Conservation (phyloP, 1,140 invertebrate species). For the Bombus polaris region DNA sequence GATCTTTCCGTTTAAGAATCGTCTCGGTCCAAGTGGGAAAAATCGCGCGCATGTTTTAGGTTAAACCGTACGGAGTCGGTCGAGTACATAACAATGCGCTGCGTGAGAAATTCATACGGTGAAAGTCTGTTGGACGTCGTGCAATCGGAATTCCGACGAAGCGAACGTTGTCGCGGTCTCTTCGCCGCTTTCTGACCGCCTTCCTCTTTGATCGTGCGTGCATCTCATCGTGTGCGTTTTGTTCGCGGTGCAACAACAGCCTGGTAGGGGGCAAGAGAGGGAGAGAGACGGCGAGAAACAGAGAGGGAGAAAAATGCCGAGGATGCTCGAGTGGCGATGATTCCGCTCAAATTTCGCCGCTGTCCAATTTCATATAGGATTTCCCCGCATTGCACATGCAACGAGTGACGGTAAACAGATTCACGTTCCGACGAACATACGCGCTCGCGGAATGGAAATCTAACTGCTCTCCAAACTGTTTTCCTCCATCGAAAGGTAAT, state of each 20-base stretch:
- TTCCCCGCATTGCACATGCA: neutral
- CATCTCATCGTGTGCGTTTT: neutral
- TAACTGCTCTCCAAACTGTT: constrained; percentile 3
- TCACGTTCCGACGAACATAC: neutral
- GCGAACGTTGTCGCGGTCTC: constrained; percentile 13
- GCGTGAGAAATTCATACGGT: constrained; percentile 65
- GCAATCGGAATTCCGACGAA: constrained; percentile 13
- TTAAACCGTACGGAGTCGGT: constrained; percentile 43
- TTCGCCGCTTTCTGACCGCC: constrained; percentile 9
- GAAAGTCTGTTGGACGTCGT: constrained; percentile 67
- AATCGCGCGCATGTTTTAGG: constrained; percentile 55
- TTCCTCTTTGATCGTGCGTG: neutral
- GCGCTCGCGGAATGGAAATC: constrained; percentile 17
- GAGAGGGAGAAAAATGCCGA: neutral
- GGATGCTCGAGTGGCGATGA: constrained; percentile 16
- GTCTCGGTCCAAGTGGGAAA: neutral
- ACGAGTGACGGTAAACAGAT: constrained; percentile 10
- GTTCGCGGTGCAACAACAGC: neutral
- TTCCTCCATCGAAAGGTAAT: constrained; percentile 35
- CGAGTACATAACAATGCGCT: constrained; percentile 58
- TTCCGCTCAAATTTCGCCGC: constrained; percentile 24
- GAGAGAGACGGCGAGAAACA: neutral
- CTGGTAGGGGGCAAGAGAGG: neutral
- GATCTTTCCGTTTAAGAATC: neutral
- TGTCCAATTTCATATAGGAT: constrained; percentile 7